phyloP scores from a whole-genome alignment of 2,888 invertebrate genomes.

The Mystacides longicornis region DNA sequence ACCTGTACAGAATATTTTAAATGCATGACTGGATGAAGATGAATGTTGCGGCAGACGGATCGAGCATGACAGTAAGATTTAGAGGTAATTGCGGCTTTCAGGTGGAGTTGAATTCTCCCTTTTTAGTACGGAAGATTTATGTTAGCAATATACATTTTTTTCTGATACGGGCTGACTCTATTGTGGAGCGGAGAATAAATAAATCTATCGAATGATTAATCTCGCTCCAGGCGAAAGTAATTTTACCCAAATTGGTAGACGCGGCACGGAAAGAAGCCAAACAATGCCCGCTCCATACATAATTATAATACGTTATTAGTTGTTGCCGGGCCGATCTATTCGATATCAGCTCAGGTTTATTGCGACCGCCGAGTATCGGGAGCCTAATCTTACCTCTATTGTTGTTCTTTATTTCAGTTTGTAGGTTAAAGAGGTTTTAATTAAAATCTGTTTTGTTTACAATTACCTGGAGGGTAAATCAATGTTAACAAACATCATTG shows the following conservation, averaged over 20 bases:
- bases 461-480: too few relatives aligned
- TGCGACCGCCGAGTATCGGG: too few relatives aligned
- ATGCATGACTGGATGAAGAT: constrained; percentile 18
- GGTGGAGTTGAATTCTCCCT: constrained; percentile 16
- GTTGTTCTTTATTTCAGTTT: too few relatives aligned
- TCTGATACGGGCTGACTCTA: constrained; percentile 13
- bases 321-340: too few relatives aligned
- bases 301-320: too few relatives aligned
- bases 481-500: too few relatives aligned
- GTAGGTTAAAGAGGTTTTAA: too few relatives aligned
- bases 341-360: too few relatives aligned
- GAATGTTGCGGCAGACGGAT: constrained; percentile 9
- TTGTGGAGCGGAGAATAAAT: constrained; percentile 13
- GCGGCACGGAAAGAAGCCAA: neutral
- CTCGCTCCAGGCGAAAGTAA: constrained; percentile 9
- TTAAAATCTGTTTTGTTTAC: too few relatives aligned
- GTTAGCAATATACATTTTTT: constrained; percentile 16
- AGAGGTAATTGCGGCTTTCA: constrained; percentile 19
- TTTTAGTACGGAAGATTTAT: constrained; percentile 19
- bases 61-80: constrained; percentile 19
- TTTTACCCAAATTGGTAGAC: constrained; percentile 1
- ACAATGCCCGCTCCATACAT: neutral
- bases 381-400: too few relatives aligned
- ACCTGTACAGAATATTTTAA: constrained; percentile 14
- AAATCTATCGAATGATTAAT: constrained; percentile 17